phyloP scores from a whole-genome alignment of 1,140 invertebrate species.

The Cydia splendana region DNA sequence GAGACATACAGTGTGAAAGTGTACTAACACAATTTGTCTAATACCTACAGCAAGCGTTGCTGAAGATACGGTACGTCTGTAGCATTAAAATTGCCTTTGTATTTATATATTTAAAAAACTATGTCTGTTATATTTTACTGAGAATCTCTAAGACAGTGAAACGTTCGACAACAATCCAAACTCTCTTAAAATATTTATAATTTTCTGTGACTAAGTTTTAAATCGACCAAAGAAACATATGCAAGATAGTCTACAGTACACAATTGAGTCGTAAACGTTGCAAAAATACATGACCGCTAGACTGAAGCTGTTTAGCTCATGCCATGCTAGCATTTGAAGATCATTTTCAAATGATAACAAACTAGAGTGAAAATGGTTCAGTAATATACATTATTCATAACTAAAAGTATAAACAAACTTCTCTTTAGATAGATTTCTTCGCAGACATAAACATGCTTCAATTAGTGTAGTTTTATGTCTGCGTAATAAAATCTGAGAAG shows the following conservation, averaged over 20 bases:
- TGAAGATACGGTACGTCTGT: not conserved
- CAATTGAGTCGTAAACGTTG: not conserved
- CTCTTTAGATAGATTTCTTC: conserved; percentile 11
- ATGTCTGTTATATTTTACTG: no score
- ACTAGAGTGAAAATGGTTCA: not conserved
- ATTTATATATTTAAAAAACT: no score
- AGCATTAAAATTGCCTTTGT: not conserved
- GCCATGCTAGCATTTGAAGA: not conserved
- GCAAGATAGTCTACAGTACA: not conserved
- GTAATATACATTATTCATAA: conserved; percentile 17
- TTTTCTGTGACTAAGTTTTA: no score
- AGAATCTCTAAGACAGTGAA: no score
- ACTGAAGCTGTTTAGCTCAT: not conserved
- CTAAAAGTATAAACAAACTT: conserved; percentile 12
- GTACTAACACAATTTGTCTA: conserved; percentile 17
- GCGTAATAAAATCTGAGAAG: conserved; percentile 1
- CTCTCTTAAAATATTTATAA: no score
- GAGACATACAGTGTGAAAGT: not conserved
- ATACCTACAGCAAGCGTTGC: not conserved
- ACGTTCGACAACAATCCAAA: no score
- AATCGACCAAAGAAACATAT: no score
- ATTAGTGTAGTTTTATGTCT: conserved; percentile 7
- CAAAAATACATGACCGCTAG: not conserved
- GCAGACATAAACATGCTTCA: conserved; percentile 16
- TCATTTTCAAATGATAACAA: conserved; percentile 1